Conservation (phyloP, 2,797 vertebrate genomes). For the Rhinichthys osculus region DNA sequence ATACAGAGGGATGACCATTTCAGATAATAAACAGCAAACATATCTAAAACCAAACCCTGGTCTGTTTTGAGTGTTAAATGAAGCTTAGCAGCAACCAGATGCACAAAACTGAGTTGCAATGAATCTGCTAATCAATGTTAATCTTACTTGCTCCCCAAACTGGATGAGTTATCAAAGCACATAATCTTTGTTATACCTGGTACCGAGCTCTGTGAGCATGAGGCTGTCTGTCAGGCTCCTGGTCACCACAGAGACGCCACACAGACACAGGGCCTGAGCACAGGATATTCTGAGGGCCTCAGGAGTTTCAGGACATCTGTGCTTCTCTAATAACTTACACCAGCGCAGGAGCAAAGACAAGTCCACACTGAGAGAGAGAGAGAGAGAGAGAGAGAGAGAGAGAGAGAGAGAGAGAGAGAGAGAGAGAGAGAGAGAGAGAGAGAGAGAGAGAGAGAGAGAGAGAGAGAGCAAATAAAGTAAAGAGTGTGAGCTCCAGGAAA, state of each 20-base stretch:
- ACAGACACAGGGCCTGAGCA: conserved; percentile 75
- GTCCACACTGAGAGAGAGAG: conserved; percentile 60
- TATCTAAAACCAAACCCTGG: background rate
- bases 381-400: too few relatives aligned
- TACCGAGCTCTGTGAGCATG: conserved; percentile 55
- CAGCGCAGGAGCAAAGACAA: conserved; percentile 70
- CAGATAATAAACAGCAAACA: background rate
- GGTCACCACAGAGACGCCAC: conserved; percentile 70
- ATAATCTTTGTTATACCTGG: conserved; percentile 72
- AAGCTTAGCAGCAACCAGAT: background rate
- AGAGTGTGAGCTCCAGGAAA: conserved; percentile 36
- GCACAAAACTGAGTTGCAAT: background rate
- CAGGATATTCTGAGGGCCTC: conserved; percentile 83
- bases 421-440: conserved; percentile 3
- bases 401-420: conserved; percentile 34
- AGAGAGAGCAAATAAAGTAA: background rate
- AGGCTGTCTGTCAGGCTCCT: conserved; percentile 35
- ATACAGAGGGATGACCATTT: background rate
- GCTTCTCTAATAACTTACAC: conserved; percentile 76
- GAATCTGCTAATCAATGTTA: background rate
- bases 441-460: conserved; percentile 23
- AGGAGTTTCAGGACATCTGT: conserved; percentile 65
- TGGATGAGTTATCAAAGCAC: background rate
- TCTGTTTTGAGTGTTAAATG: background rate
- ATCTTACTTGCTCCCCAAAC: background rate